Evolutionary conservation across 2,797 vertebrate genomes (phyloP).

Genomic region (Eulemur mongoz): DNA sequence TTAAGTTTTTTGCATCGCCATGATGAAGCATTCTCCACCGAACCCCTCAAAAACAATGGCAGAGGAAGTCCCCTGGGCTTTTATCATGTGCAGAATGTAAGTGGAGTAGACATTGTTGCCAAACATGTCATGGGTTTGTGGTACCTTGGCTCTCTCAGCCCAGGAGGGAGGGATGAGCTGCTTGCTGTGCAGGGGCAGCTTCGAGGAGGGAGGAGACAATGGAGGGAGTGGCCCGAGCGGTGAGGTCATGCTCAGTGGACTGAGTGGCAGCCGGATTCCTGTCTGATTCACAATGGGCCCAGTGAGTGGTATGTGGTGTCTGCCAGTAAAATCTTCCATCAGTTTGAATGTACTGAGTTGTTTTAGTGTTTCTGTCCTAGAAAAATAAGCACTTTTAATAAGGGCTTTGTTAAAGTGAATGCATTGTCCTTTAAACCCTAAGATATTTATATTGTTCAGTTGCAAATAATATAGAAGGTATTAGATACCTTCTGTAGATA

Average conservation of each 20-base stretch:
- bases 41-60: slow-evolving; percentile 97
- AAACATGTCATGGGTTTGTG: not conserved
- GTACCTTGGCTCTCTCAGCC: not conserved
- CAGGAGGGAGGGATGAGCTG: not conserved
- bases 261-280: not conserved
- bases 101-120: slow-evolving; percentile 68
- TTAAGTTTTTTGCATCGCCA: slow-evolving; percentile 98
- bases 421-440: not conserved
- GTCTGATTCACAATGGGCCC: not conserved
- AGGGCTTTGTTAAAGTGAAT: slow-evolving; percentile 30
- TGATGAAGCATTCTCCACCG: slow-evolving; percentile 98
- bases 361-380: slow-evolving; percentile 52
- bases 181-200: not conserved
- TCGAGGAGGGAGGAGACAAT: not conserved
- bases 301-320: not conserved
- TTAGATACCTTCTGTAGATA: not conserved
- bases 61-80: slow-evolving; percentile 95
- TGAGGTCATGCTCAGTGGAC: slow-evolving; percentile 32
- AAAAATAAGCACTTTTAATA: not conserved
- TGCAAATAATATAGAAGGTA: not conserved
- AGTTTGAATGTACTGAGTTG: not conserved
- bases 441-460: not conserved
- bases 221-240: not conserved
- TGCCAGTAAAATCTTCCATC: not conserved
- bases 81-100: slow-evolving; percentile 98